These are phyloP conservation scores for Chrysomallon squamiferum DNA, from an alignment of 1,140 invertebrate genomes.

Conservation along the genomic window DNA sequence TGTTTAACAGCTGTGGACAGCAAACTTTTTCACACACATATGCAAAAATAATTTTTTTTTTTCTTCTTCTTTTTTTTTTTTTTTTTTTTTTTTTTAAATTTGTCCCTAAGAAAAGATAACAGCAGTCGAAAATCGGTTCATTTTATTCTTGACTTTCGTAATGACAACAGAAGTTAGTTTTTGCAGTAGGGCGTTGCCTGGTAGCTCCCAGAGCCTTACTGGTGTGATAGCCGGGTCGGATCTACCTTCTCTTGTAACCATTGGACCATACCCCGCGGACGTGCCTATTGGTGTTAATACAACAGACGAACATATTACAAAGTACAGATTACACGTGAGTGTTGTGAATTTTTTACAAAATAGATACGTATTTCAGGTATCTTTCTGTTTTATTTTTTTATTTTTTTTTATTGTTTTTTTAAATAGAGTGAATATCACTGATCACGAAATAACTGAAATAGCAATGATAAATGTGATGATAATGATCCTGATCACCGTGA, in stretches of 20 bases:
- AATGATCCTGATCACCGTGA: no score
- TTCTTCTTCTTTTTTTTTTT: no score
- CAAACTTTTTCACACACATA: conserved; percentile 6
- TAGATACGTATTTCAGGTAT: no score
- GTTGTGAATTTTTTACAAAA: background rate
- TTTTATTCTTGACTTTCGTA: background rate
- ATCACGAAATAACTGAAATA: no score
- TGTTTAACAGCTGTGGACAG: background rate
- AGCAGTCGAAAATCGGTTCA: background rate
- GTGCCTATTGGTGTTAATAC: conserved; percentile 24
- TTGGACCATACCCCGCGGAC: conserved; percentile 30
- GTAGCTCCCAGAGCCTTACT: background rate
- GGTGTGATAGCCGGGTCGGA: conserved; percentile 22
- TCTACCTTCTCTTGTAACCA: conserved; percentile 20
- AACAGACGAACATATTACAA: conserved; percentile 16
- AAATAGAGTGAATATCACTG: no score
- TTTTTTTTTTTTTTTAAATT: no score
- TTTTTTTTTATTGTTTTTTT: no score
- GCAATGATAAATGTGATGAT: no score
- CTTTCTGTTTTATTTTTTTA: no score
- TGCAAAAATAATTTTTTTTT: no score
- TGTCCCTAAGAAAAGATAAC: background rate
- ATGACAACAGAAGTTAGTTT: background rate
- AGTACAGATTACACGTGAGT: conserved; percentile 28
- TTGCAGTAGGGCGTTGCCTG: background rate